Evolutionary conservation across 2,888 invertebrate genomes (phyloP), one percentile per base, ranked within the genome.

Genomic region (Ormyrus nitidulus): DNA sequence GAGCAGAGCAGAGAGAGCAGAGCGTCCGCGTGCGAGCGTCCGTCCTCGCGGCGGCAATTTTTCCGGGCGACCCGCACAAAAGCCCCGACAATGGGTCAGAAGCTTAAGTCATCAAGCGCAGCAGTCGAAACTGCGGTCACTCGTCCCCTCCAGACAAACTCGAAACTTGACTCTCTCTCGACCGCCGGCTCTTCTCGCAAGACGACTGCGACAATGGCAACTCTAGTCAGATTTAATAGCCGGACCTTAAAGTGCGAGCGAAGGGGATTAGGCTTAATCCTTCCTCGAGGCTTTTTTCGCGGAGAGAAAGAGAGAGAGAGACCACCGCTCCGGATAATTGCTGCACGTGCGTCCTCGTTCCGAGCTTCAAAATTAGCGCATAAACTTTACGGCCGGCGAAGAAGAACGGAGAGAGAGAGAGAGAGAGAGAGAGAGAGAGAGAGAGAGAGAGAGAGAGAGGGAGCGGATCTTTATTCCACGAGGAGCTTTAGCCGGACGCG

Each of bases 201-300:
- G 54, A 64, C 46, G 70, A 34, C 34, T 34, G 34, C 34, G 34
- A 71, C 77, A 71, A 77, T 65, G 70, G 56, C 10, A 54, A 56
- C 53, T 58, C 34, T 34, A 34, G 62, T 69, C 74, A 69, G 58
- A 79, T 79, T 79, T 79, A 74, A 79, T 74, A 64, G 79, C 64
- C 73, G 46, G 64, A 74, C 79, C 64, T 69, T 74, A 69, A 69
- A 79, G 79, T 74, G 56, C 61, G 66, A 54, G 61, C n/a, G 9
- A 46, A 53, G 53, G 11, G 61, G 34, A 34, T 34, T 13, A 13
- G 44, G 61, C 46, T 69, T 69, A 62, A 13, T 73, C 13, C 46
- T 10, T 13, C 8, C 2, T 56, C 34, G 34, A 34, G 34, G 34
- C 34, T 34, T 34, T 34, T 34, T 34, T 34, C 34, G 34, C 34